A percentile compares a stretch with the other conserved stretches of the same genome.
phyloP scores from a whole-genome alignment of 2,797 vertebrate genomes.

The Sebastes steindachneri region DNA sequence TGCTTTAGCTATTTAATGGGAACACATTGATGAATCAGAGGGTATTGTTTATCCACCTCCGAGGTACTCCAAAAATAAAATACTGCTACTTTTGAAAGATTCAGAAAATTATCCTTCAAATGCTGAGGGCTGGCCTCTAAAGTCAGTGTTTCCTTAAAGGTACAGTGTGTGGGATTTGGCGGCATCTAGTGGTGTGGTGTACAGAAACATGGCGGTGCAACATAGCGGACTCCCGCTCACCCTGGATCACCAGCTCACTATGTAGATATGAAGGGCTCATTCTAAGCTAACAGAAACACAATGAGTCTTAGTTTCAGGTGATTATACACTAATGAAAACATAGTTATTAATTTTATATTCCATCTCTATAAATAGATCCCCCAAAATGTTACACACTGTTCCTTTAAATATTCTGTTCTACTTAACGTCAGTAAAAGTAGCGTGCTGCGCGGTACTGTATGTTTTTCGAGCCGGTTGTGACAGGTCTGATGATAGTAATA shows the following conservation, averaged over 20 bases:
- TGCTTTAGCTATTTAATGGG: slow-evolving; percentile 24
- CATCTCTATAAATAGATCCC: too few relatives aligned
- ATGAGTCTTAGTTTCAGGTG: too few relatives aligned
- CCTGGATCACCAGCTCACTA: too few relatives aligned
- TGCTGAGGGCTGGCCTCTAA: background rate
- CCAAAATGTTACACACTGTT: too few relatives aligned
- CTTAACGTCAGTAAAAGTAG: slow-evolving; percentile 16
- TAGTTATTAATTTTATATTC: too few relatives aligned
- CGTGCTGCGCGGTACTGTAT: background rate
- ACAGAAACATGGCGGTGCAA: too few relatives aligned
- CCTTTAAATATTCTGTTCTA: background rate
- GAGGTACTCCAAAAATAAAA: slow-evolving; percentile 1
- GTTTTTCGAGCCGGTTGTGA: slow-evolving; percentile 13
- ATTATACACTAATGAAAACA: too few relatives aligned
- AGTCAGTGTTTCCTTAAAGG: background rate
- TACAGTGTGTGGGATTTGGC: too few relatives aligned
- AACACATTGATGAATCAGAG: slow-evolving; percentile 25
- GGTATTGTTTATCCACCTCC: slow-evolving; percentile 16
- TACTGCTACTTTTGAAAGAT: background rate
- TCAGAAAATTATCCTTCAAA: slow-evolving; percentile 5
- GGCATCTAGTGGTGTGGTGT: too few relatives aligned
- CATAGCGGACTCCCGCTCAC: too few relatives aligned
- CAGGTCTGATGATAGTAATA: slow-evolving; percentile 36
- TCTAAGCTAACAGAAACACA: too few relatives aligned
- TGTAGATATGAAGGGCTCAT: too few relatives aligned